Percentiles rank a stretch among this genome's conserved stretches.
phyloP scores from a whole-genome alignment of 2,888 invertebrate genomes.

The Lycocerus yunnanus region DNA sequence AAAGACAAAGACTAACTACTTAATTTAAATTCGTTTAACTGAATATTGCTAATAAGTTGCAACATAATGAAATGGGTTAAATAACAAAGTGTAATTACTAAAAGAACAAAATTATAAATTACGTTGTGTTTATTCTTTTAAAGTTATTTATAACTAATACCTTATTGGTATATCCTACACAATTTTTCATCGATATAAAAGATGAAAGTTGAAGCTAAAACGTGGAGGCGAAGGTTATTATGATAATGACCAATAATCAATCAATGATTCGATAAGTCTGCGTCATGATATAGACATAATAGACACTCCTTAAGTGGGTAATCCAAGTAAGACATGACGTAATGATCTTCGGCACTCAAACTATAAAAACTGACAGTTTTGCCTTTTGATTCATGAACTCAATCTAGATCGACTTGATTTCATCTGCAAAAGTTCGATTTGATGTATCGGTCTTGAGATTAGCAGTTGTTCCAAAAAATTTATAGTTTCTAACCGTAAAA shows the following conservation, averaged over 20 bases:
- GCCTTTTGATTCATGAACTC: constrained; percentile 23
- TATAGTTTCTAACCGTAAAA: neutral
- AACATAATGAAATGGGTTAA: constrained; percentile 1
- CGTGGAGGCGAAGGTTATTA: constrained; percentile 20
- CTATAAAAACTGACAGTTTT: constrained; percentile 24
- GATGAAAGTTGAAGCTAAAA: neutral
- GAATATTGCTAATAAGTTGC: neutral
- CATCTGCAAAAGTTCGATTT: constrained; percentile 13
- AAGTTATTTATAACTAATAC: neutral
- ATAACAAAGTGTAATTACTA: neutral
- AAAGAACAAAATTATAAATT: neutral
- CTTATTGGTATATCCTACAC: neutral
- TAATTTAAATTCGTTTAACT: neutral
- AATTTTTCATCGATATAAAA: neutral
- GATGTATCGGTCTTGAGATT: constrained; percentile 1
- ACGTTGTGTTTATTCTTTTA: neutral
- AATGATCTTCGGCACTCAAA: constrained; percentile 14
- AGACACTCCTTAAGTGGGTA: constrained; percentile 20
- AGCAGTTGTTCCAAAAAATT: neutral
- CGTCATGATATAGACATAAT: constrained; percentile 28
- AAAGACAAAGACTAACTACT: constrained; percentile 3
- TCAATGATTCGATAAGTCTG: constrained; percentile 35
- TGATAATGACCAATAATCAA: constrained; percentile 34
- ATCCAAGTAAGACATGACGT: constrained; percentile 19
- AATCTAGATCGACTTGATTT: constrained; percentile 22